Base-by-base conservation (phyloP, 2,113 vertebrate genomes). In the Illadopsis cleaveri region DNA sequence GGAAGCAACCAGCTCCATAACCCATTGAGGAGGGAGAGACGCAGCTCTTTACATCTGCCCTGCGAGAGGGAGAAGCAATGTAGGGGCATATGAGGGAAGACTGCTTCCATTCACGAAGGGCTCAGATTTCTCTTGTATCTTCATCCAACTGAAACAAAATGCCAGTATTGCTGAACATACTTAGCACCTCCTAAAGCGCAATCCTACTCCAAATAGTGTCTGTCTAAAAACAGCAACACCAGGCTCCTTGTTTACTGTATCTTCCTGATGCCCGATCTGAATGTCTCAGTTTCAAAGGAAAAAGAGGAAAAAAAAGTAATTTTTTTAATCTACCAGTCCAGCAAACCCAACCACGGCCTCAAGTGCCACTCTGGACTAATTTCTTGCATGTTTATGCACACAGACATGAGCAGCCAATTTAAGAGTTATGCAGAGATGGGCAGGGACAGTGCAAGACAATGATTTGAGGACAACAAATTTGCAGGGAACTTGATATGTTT, bases 111-210 rank as follows among this genome's bases (percentile, higher is more conserved):
- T 93, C 90, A 91, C 45, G 79, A 90, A 90, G 70, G 48, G 60
- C 68, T 90, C 71, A 78, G 90, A 86, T 90, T 83, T 73, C 85
- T 91, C 88, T 88, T 4, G 3, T 54, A 77, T 82, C 79, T 93
- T 71, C 90, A 77, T 51, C 58, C 62, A 47, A 50, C 35, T 53
- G 90, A 88, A 94, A 83, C 31, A 79, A 95, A 93, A 94, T 37
- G 87, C 71, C 85, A 96, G 23, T 86, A 93, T 58, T 90, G 87
- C 92, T 90, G 90, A 94, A 95, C 87, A 88, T 58, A 90, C 78
- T 94, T 91, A 82, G 93, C 94, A 95, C 80, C 75, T 96, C 87
- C 82, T 66, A 57, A 93, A 95, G 82, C 1, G 4, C 85, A 91
- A 90, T 93, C 82, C 87, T 85, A 80, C 62, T 94, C 91, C 0